phyloP scores from a whole-genome alignment of 2,888 invertebrate species.

The Cataglyphis altisquamis region DNA sequence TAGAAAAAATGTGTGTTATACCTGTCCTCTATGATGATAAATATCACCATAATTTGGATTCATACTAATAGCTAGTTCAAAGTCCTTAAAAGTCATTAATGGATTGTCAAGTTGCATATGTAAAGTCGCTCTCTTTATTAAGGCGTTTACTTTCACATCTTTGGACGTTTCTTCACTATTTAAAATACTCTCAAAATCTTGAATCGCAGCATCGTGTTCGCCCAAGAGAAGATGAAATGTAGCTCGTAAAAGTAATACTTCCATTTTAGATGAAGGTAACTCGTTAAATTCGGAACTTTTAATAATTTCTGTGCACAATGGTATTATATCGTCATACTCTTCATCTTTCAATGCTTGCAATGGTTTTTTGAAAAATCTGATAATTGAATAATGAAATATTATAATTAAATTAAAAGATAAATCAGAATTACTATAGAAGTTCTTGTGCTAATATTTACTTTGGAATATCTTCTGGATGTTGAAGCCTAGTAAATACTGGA shows the following conservation, averaged over 20 bases:
- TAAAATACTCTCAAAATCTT: conserved; percentile 91
- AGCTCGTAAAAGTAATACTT: conserved; percentile 93
- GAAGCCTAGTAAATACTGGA: conserved; percentile 89
- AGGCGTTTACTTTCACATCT: conserved; percentile 92
- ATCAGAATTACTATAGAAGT: background rate
- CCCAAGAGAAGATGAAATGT: conserved; percentile 94
- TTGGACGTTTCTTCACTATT: conserved; percentile 88
- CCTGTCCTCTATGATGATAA: conserved; percentile 96
- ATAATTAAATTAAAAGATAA: conserved; percentile 13
- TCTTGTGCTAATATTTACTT: conserved; percentile 64
- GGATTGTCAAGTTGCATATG: conserved; percentile 93
- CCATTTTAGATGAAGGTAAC: conserved; percentile 84
- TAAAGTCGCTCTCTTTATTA: conserved; percentile 95
- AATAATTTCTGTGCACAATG: conserved; percentile 93
- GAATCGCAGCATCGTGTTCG: conserved; percentile 90
- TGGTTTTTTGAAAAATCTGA: conserved; percentile 91
- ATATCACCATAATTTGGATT: conserved; percentile 95
- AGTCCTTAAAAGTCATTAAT: conserved; percentile 92
- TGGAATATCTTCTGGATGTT: conserved; percentile 77
- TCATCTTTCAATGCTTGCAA: conserved; percentile 90
- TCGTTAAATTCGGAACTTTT: conserved; percentile 86
- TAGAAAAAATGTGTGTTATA: conserved; percentile 76
- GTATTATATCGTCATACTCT: conserved; percentile 92
- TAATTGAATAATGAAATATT: conserved; percentile 56
- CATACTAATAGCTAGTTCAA: conserved; percentile 91